Evolutionary conservation across 2,888 invertebrate species (phyloP).

Genomic region (Xestia xanthographa): DNA sequence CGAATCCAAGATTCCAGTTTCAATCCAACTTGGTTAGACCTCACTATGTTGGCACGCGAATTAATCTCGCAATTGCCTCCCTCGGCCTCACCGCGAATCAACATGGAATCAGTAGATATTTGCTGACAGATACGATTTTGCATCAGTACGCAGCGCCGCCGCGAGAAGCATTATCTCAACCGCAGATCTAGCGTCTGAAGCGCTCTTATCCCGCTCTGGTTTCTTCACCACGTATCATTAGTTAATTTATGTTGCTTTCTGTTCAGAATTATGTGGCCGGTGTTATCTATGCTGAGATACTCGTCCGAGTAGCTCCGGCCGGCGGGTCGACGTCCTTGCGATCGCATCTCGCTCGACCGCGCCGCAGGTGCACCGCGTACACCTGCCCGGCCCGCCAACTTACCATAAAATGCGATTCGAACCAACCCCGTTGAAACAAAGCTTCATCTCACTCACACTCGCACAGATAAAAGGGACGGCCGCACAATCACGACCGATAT

Average conservation of each 20-base stretch:
- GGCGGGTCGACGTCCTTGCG: constrained; percentile 86
- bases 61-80: constrained; percentile 62
- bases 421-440: constrained; percentile 86
- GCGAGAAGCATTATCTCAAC: constrained; percentile 75
- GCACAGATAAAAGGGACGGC: constrained; percentile 75
- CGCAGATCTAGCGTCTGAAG: constrained; percentile 76
- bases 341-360: constrained; percentile 87
- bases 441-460: constrained; percentile 81
- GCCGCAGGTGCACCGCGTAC: constrained; percentile 88
- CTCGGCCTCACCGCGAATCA: constrained; percentile 55
- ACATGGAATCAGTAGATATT: constrained; percentile 63
- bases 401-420: constrained; percentile 90
- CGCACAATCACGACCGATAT: constrained; percentile 88
- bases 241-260: constrained; percentile 86
- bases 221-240: constrained; percentile 83
- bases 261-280: constrained; percentile 83
- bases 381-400: constrained; percentile 88
- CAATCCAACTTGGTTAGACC: constrained; percentile 34
- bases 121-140: constrained; percentile 72
- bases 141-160: constrained; percentile 70
- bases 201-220: constrained; percentile 75
- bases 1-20: constrained; percentile 30
- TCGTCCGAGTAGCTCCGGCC: constrained; percentile 70
- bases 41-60: constrained; percentile 46
- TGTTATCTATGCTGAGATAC: constrained; percentile 82